These are phyloP conservation scores for Erebia aethiops DNA, from an alignment of 2,888 invertebrate species.

Conservation along the genomic window DNA sequence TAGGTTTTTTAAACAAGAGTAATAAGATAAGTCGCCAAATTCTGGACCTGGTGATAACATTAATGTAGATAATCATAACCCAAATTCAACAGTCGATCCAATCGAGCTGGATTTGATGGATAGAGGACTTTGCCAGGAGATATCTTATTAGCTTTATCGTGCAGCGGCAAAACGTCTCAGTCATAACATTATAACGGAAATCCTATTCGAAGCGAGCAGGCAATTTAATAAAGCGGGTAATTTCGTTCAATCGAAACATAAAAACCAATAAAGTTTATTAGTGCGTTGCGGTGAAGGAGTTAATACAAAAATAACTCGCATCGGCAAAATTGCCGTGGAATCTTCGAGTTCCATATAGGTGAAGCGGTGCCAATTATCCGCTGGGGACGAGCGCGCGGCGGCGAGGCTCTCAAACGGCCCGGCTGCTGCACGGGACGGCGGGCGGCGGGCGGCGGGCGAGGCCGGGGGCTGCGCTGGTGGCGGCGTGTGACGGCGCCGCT, in stretches of 20 bases:
- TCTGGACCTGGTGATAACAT: too few species aligned
- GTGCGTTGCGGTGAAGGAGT: neutral
- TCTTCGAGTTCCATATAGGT: neutral
- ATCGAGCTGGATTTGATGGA: neutral
- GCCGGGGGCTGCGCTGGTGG: neutral
- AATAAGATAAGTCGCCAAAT: too few species aligned
- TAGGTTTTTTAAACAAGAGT: too few species aligned
- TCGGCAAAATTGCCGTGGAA: neutral
- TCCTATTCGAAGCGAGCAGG: neutral
- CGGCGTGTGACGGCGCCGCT: slow-evolving; percentile 29
- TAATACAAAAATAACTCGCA: neutral
- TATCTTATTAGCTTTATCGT: too few species aligned
- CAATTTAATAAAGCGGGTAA: neutral
- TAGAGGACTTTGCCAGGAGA: neutral
- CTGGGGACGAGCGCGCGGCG: neutral
- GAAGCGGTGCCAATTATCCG: neutral
- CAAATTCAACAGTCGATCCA: neutral
- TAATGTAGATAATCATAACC: neutral
- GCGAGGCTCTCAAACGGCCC: neutral
- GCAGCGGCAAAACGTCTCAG: neutral
- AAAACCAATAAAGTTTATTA: neutral
- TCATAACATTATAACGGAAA: neutral
- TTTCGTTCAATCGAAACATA: neutral
- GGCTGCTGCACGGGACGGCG: neutral
- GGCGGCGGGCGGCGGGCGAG: neutral